Evolutionary conservation across 2,113 vertebrate species (phyloP), one percentile per base, ranked within the genome.

Genomic region (Lathamus discolor): DNA sequence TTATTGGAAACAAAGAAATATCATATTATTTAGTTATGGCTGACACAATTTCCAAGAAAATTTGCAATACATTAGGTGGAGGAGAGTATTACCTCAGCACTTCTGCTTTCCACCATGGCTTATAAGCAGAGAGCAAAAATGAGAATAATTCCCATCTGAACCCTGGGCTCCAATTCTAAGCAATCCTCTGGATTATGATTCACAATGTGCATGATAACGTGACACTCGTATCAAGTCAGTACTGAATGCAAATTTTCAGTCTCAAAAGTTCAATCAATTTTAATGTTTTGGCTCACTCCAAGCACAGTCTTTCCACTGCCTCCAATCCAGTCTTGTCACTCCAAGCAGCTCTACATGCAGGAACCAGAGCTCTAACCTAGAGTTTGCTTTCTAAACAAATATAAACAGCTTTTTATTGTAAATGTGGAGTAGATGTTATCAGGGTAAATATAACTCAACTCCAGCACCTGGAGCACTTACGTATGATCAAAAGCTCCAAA

Each of bases 111-210:
- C 83, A 88, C 57, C 12, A 57, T 29, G 63, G 70, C 35, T 76
- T 91, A 93, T 62, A 73, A 77, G 81, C 74, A 66, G 68, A 63
- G 24, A 82, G 57, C 23, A 76, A 69, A 94, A 95, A 62, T 15
- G 74, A 93, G 25, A 46, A 92, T 57, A 96, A 95, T 80, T 95
- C 88, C 88, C 92, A 67, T 80, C 77, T 93, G 96, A 96, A 86
- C 83, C 86, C 51, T 91, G 89, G 91, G 75, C 83, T 96, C 93
- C 92, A 49, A 55, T 17, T 90, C 44, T 63, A 52, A 83, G 63
- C 63, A 91, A 2, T 39, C 17, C 61, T 84, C 86, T 79, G 83
- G 54, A 85, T 83, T 69, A 48, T 35, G 54, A 79, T 74, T 76
- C 93, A 89, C 74, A 76, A 41, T 67, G 93, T 1, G 24, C n/a